These are phyloP conservation scores for Athene cunicularia DNA, from an alignment of 2,113 vertebrate genomes.

Conservation along the genomic window DNA sequence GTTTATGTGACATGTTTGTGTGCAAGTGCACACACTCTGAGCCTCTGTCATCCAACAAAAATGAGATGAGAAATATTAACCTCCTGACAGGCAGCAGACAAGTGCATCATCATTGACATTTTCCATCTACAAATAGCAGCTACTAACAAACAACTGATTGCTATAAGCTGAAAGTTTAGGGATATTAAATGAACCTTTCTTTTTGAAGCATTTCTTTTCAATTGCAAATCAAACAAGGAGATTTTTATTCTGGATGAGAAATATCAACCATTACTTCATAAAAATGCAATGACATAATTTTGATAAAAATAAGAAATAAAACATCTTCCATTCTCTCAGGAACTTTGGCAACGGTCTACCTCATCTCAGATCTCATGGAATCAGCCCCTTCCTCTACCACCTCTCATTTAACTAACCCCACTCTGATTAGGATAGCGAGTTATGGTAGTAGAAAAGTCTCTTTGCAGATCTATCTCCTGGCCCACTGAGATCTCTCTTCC, in stretches of 20 bases:
- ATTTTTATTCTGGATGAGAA: not conserved
- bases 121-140: not conserved
- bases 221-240: not conserved
- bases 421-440: not conserved
- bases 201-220: not conserved
- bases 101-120: not conserved
- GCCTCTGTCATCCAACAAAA: not conserved
- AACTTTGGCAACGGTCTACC: not conserved
- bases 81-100: not conserved
- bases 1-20: not conserved
- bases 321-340: not conserved
- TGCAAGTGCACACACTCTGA: not conserved
- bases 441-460: not conserved
- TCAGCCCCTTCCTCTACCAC: not conserved
- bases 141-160: not conserved
- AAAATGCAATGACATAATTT: not conserved
- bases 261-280: not conserved
- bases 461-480: not conserved
- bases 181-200: not conserved
- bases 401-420: not conserved
- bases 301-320: not conserved
- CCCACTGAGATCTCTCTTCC: not conserved
- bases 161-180: not conserved
- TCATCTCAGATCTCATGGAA: not conserved
- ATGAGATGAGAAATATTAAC: not conserved